A percentile compares a stretch with the other conserved stretches of the same genome.
phyloP scores from a whole-genome alignment of 2,888 invertebrate species.

The Agrochola lychnidis region DNA sequence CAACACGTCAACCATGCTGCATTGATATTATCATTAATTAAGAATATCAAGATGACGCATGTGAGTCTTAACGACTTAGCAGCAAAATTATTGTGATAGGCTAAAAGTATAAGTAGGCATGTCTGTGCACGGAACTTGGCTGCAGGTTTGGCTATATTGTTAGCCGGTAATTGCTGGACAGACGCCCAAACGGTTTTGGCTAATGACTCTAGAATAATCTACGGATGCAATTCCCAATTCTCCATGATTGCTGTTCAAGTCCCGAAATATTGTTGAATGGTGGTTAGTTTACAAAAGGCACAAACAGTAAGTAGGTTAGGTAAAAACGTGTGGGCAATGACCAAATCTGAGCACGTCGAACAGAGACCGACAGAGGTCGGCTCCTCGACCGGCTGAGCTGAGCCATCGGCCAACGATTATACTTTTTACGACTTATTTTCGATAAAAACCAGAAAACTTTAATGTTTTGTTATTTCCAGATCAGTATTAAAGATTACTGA shows the following conservation, averaged over 20 bases:
- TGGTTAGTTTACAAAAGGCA: neutral
- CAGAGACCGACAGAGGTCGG: neutral
- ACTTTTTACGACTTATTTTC: conserved; percentile 20
- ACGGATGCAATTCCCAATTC: conserved; percentile 3
- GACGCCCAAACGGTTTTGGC: conserved; percentile 16
- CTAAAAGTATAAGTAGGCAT: conserved; percentile 6
- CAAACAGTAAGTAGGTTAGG: neutral
- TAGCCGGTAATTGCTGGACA: conserved; percentile 11
- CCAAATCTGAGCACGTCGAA: neutral
- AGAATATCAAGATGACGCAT: conserved; percentile 14
- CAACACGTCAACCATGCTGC: neutral
- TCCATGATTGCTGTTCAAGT: conserved; percentile 4
- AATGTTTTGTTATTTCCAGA: conserved; percentile 34
- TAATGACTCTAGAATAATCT: conserved; percentile 12
- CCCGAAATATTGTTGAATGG: neutral
- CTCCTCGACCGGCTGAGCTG: neutral
- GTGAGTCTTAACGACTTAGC: neutral
- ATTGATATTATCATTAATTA: conserved; percentile 7
- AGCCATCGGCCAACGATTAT: neutral
- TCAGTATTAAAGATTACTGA: conserved; percentile 28
- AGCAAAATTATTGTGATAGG: conserved; percentile 1
- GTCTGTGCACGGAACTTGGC: conserved; percentile 17
- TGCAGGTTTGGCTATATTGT: neutral
- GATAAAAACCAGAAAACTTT: conserved; percentile 18
- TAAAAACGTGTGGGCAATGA: neutral